These are phyloP conservation scores for Stramonita haemastoma DNA, from an alignment of 2,888 invertebrate genomes.

Conservation along the genomic window DNA sequence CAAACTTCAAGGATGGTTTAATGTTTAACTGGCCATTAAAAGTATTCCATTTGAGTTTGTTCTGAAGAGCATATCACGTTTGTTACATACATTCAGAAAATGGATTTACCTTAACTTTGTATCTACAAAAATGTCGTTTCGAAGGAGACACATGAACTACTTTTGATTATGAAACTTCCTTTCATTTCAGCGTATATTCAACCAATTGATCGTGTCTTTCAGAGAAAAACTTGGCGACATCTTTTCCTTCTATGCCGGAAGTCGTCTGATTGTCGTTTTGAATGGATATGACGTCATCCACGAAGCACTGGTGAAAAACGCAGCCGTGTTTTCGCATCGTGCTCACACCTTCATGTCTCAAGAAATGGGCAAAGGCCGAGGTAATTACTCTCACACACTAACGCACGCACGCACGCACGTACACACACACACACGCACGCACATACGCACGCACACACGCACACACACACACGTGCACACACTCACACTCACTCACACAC, in stretches of 20 bases:
- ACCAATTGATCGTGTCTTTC: neutral
- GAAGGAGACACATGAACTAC: too few species aligned
- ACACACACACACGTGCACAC: neutral
- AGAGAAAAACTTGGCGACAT: slow-evolving; percentile 36
- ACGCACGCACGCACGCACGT: neutral
- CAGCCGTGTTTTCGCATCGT: slow-evolving; percentile 35
- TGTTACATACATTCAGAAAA: too few species aligned
- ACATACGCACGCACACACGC: neutral
- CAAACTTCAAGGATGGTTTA: too few species aligned
- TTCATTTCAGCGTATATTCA: neutral
- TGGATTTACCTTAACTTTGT: too few species aligned
- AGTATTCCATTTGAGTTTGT: too few species aligned
- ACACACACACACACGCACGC: slow-evolving; percentile 6
- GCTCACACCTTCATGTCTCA: slow-evolving; percentile 37
- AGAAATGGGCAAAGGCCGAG: slow-evolving; percentile 30
- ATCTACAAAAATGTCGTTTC: too few species aligned
- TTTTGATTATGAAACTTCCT: too few species aligned
- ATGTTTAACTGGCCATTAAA: too few species aligned
- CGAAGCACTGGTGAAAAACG: slow-evolving; percentile 40
- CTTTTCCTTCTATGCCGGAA: slow-evolving; percentile 41
- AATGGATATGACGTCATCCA: slow-evolving; percentile 42
- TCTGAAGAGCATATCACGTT: too few species aligned
- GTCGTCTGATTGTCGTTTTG: slow-evolving; percentile 36
- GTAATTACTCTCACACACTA: neutral
- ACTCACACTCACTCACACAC: neutral